A percentile compares a stretch with the other conserved stretches of the same genome.
phyloP scores from a whole-genome alignment of 2,113 vertebrate genomes.

The Artemisiospiza belli region DNA sequence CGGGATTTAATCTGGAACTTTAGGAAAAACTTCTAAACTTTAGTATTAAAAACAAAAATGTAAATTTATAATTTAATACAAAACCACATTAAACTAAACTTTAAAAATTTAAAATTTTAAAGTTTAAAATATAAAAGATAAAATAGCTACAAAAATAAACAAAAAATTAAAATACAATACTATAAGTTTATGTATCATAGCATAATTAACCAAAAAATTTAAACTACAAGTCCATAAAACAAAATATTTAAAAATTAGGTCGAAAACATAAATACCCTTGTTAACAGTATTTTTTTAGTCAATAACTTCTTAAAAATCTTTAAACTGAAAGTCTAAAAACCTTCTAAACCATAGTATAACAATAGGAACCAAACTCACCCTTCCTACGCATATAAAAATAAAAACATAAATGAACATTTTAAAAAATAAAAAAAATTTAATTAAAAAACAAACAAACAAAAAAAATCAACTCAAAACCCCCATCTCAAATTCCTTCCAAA shows the following conservation, averaged over 20 bases:
- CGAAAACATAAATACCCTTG: not conserved
- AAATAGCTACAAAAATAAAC: not conserved
- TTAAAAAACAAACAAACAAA: not conserved
- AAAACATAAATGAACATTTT: not conserved
- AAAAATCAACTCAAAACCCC: not conserved
- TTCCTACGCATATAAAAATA: not conserved
- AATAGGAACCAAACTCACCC: not conserved
- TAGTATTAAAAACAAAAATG: not conserved
- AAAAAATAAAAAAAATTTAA: not conserved
- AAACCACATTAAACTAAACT: not conserved
- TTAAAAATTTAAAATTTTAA: not conserved
- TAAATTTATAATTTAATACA: not conserved
- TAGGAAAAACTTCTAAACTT: not conserved
- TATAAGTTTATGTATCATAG: not conserved
- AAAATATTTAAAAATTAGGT: not conserved
- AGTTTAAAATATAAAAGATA: not conserved
- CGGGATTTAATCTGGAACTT: not conserved
- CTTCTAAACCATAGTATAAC: not conserved
- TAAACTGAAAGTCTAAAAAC: not conserved
- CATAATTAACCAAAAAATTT: not conserved
- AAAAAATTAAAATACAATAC: not conserved
- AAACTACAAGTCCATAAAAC: not conserved
- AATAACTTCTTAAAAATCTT: not conserved
- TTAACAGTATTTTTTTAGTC: not conserved
- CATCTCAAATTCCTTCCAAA: not conserved